Base-by-base conservation (phyloP, 2,888 invertebrate species). In the Mythimna albipuncta region DNA sequence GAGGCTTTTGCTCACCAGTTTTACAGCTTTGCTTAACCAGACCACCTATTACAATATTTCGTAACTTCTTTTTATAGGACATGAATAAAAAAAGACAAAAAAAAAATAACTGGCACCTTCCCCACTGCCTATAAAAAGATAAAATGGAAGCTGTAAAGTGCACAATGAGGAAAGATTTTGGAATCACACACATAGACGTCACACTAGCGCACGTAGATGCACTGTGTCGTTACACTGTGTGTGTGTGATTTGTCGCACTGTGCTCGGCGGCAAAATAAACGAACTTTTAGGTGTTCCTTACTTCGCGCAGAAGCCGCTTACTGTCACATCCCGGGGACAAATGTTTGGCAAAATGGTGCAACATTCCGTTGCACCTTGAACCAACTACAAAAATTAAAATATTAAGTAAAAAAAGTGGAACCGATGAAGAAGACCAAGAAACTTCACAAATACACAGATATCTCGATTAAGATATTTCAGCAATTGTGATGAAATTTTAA, bases 241-340 rank as follows among this genome's bases (percentile, higher is more conserved):
- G 41, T 47, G 19, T 13, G 19, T 54, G 5, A 19, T 13, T 21
- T 5, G 16, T 10, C 21, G 54, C 41, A 35, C 26, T 41, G 57
- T 47, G 67, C 66, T 21, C 26, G 58, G 32, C 38, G 26, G 26
- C 64, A 64, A 54, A 50, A 77, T 77, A 65, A 82, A 65, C 52
- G 64, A 52, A 69, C 77, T 44, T 69, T 81, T 81, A 69, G 77
- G 38, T n/a, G 26, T 44, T 57, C 55, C n/a, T 77, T 61, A 62
- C 55, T 52, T 19, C 47, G 26, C 50, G 16, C 41, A 50, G 54
- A 35, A 47, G 62, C 57, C 55, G 32, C 52, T 77, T 77, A 69
- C 38, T 62, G 61, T 64, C 58, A 54, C 63, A 21, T 64, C 41
- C 38, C 10, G 38, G 44, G 32, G 50, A 77, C 69, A 65, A 82